These are phyloP conservation scores for Carlito syrichta DNA, from an alignment of 2,113 vertebrate species.

Conservation along the genomic window DNA sequence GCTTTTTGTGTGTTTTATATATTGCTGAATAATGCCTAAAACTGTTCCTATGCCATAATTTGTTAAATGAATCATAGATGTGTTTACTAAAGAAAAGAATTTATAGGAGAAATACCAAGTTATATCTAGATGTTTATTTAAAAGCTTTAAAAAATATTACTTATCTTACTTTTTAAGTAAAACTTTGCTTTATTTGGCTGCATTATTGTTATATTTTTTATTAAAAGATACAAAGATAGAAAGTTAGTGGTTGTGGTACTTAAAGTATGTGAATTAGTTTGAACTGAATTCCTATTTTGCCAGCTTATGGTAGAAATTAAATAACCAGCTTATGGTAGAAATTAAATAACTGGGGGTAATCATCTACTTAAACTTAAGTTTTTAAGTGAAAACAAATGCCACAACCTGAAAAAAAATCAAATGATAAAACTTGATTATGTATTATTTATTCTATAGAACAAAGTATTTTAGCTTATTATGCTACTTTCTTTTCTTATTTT, in stretches of 20 bases:
- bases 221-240: background rate
- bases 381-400: background rate
- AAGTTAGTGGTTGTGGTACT: background rate
- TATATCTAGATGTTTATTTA: background rate
- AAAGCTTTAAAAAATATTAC: background rate
- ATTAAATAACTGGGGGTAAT: background rate
- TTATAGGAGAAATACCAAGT: background rate
- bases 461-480: background rate
- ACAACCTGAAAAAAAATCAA: background rate
- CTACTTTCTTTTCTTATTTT: background rate
- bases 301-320: background rate
- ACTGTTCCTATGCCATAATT: background rate
- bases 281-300: background rate
- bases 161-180: background rate
- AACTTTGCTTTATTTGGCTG: background rate
- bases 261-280: background rate
- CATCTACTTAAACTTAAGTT: background rate
- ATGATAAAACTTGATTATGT: background rate
- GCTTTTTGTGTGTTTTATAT: background rate
- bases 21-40: background rate
- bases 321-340: background rate
- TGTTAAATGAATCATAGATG: background rate
- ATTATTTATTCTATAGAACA: background rate
- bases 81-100: background rate
- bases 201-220: background rate